Evolutionary conservation across 2,888 invertebrate species (phyloP), one percentile per base, ranked within the genome.

Genomic region (Hermaeophaga mercurialis): DNA sequence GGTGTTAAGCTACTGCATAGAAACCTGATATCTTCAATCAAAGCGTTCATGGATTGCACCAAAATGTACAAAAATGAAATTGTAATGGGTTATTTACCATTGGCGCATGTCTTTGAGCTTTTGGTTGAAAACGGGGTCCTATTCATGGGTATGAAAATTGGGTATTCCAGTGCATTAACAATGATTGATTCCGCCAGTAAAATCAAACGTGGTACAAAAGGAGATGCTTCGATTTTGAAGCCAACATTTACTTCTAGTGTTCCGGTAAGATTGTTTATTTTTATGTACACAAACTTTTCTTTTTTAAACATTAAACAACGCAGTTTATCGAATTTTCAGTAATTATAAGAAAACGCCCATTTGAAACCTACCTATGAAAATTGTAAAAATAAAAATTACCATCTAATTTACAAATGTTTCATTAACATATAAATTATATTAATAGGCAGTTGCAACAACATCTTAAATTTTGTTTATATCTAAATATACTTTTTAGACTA

Each of bases 1-100:
- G 96, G 94, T 70, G 90, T 92, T 11, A 72, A 90, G 14, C 79
- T 92, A 15, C 85, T 90, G 1, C 92, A 92, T 75, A 84, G 83
- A 70, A 92, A 92, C 78, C 86, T 91, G 75, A 81, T 91, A 66
- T 82, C 86, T 34, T 89, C 91, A 19, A 82, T 92, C 71, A 86
- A 87, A 74, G 85, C 88, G 4, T 92, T 88, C 78, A 86, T 87
- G 3, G 61, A 64, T 31, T 58, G 58, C 6, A 62, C 61, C 2
- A 49, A 49, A 24, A 50, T 64, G 38, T 49, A 55, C 19, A 44
- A 58, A 6, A 49, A 50, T 9, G 61, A 61, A 19, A 41, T 56
- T 2, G 48, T 65, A 26, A 47, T 66, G 43, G 64, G 65, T 4
- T 66, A 61, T 31, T 39, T 66, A 18, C 66, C 66, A 0, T 19